Percentiles rank a stretch among this genome's conserved stretches.
Evolutionary conservation across 1,140 invertebrate species (phyloP).

Genomic region (Tribolium madens): DNA sequence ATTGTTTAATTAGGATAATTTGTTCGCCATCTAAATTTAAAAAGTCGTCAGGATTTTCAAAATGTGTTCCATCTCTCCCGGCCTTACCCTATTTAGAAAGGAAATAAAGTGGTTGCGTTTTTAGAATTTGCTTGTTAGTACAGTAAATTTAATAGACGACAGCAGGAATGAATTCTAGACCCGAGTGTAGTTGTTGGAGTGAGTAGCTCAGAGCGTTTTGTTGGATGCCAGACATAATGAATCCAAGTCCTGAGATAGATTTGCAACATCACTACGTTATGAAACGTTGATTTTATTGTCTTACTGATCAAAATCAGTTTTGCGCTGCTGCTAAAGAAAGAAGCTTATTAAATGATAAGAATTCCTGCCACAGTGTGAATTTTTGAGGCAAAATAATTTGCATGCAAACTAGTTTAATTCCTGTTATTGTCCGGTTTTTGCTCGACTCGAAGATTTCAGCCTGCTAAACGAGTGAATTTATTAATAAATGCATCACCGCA

Average conservation of each 20-base stretch:
- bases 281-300: neutral
- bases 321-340: neutral
- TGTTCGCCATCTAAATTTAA: too few species aligned
- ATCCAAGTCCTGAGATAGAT: neutral
- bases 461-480: slow-evolving; percentile 12
- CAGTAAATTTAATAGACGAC: neutral
- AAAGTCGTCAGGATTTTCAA: too few species aligned
- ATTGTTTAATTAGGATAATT: too few species aligned
- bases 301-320: neutral
- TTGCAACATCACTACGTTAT: neutral
- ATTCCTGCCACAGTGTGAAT: too few species aligned
- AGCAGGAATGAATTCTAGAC: neutral
- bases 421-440: slow-evolving; percentile 42
- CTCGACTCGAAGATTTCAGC: slow-evolving; percentile 3
- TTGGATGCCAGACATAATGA: neutral
- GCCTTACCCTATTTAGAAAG: too few species aligned
- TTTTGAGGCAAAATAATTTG: slow-evolving; percentile 46
- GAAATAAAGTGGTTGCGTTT: too few species aligned
- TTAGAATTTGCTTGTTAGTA: neutral
- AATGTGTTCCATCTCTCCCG: too few species aligned
- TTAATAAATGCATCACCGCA: slow-evolving; percentile 4
- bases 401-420: slow-evolving; percentile 49
- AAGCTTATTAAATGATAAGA: neutral
- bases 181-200: neutral
- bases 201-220: neutral